Conservation (phyloP, 2,113 vertebrate genomes). For the Grammomys surdaster region DNA sequence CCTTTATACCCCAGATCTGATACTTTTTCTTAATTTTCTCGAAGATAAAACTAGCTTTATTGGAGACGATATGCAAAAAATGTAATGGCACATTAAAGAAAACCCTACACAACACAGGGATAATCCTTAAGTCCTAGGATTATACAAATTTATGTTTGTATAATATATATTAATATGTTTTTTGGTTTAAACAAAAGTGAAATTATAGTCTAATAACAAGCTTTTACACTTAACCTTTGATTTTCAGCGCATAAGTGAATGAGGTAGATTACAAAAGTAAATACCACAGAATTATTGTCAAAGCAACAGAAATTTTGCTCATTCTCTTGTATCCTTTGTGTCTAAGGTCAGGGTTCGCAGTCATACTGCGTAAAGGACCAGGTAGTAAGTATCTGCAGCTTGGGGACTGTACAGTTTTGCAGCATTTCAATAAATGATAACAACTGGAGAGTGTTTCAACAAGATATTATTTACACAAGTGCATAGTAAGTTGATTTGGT, state of each 20-base stretch:
- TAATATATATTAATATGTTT: background rate
- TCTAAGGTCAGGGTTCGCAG: background rate
- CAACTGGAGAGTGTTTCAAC: background rate
- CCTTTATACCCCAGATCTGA: background rate
- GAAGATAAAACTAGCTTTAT: background rate
- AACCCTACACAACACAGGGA: background rate
- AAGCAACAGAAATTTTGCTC: background rate
- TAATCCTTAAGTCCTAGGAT: conserved; percentile 17
- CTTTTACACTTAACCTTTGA: conserved; percentile 48
- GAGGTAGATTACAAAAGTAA: background rate
- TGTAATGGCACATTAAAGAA: conserved; percentile 4
- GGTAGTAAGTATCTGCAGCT: background rate
- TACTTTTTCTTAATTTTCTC: background rate
- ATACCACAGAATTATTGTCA: background rate
- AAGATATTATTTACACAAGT: background rate
- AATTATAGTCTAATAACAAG: background rate
- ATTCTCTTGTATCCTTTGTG: background rate
- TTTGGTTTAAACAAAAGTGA: conserved; percentile 2
- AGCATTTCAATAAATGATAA: background rate
- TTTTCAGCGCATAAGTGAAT: conserved; percentile 1
- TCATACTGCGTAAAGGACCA: background rate
- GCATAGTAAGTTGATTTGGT: background rate
- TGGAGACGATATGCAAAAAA: background rate
- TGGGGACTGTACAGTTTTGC: background rate
- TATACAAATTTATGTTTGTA: background rate